A percentile compares a stretch with the other conserved stretches of the same genome.
Conservation (phyloP, 2,888 invertebrate species). For the Seira sanloemensis region DNA sequence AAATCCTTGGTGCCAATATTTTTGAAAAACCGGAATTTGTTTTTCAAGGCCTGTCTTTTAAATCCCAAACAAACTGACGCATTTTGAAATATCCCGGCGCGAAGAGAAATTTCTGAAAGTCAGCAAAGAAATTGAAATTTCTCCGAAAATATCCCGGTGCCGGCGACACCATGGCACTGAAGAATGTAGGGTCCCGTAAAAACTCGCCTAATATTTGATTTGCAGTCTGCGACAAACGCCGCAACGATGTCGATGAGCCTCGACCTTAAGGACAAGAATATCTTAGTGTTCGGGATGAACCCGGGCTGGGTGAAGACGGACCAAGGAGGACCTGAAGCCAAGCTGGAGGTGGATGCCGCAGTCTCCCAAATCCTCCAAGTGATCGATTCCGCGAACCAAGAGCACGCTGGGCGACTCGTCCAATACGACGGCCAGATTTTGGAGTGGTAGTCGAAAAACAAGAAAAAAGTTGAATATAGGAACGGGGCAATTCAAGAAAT, state of each 20-base stretch:
- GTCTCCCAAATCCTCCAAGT: slow-evolving; percentile 82
- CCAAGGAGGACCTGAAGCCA: slow-evolving; percentile 90
- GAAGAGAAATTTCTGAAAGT: too few species aligned
- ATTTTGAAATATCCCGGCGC: too few species aligned
- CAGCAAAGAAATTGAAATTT: too few species aligned
- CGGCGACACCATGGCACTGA: too few species aligned
- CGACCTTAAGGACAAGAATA: slow-evolving; percentile 85
- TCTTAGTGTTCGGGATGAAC: slow-evolving; percentile 85
- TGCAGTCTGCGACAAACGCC: slow-evolving; percentile 89
- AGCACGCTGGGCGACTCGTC: slow-evolving; percentile 85
- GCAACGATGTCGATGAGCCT: slow-evolving; percentile 89
- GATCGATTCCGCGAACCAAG: slow-evolving; percentile 80
- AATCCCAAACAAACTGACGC: too few species aligned
- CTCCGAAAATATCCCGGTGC: too few species aligned
- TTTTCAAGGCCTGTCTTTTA: too few species aligned
- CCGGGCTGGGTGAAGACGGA: slow-evolving; percentile 95
- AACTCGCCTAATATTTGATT: slow-evolving; percentile 74
- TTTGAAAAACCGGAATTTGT: too few species aligned
- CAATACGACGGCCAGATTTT: slow-evolving; percentile 86
- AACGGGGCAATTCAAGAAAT: neutral
- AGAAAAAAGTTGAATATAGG: neutral
- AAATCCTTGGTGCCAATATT: too few species aligned
- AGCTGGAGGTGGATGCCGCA: slow-evolving; percentile 83
- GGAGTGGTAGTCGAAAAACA: slow-evolving; percentile 81
- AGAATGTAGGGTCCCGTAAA: too few species aligned